A percentile compares a stretch with the other conserved stretches of the same genome.
phyloP scores from a whole-genome alignment of 1,140 invertebrate species.

The Lasioglossum albipes region DNA sequence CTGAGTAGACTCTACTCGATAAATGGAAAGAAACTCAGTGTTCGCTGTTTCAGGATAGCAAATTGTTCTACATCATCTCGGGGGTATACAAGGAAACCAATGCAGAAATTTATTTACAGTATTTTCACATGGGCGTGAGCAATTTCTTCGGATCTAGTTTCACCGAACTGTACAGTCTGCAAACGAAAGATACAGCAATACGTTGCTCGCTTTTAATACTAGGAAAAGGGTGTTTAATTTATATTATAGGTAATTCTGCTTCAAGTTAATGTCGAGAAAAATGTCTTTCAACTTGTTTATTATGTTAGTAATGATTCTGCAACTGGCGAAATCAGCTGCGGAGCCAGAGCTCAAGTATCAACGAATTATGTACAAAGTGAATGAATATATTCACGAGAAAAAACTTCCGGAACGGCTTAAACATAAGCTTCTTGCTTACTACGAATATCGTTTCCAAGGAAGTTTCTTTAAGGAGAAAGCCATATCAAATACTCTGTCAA shows the following conservation, averaged over 20 bases:
- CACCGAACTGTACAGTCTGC: slow-evolving; percentile 52
- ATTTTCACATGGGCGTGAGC: slow-evolving; percentile 66
- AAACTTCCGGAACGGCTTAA: slow-evolving; percentile 59
- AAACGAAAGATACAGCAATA: slow-evolving; percentile 57
- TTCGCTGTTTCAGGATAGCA: slow-evolving; percentile 51
- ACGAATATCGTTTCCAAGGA: slow-evolving; percentile 69
- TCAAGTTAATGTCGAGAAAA: too few species aligned
- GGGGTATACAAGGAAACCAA: slow-evolving; percentile 49
- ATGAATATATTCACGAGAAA: slow-evolving; percentile 66
- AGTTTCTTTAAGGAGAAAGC: slow-evolving; percentile 70
- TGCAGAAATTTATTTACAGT: slow-evolving; percentile 61
- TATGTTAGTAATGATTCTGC: slow-evolving; percentile 64
- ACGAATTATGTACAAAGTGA: slow-evolving; percentile 62
- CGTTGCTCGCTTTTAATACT: slow-evolving; percentile 62
- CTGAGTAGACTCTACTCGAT: too few species aligned
- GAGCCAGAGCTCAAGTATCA: slow-evolving; percentile 70
- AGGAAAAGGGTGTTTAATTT: slow-evolving; percentile 66
- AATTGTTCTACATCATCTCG: slow-evolving; percentile 49
- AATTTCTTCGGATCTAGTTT: slow-evolving; percentile 67
- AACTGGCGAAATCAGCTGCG: slow-evolving; percentile 60
- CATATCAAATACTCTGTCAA: slow-evolving; percentile 65
- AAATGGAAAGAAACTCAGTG: neutral
- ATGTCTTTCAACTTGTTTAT: neutral
- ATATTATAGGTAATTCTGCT: slow-evolving; percentile 61
- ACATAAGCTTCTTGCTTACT: slow-evolving; percentile 65